Evolutionary conservation across 2,797 vertebrate species (phyloP).

Genomic region (Menidia menidia): DNA sequence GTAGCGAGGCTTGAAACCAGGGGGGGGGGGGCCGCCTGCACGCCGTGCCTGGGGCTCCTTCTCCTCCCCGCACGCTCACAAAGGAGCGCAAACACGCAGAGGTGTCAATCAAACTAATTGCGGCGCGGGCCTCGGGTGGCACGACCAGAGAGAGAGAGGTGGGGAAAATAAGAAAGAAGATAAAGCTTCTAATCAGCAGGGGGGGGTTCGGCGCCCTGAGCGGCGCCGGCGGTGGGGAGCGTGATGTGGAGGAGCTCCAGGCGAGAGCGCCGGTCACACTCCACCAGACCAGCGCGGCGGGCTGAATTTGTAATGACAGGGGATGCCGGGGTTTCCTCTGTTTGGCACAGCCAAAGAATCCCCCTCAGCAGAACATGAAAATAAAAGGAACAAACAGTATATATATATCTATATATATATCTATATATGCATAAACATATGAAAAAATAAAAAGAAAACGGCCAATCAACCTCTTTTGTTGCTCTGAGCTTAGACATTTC

Average conservation of each 20-base stretch:
- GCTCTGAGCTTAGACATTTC: slow-evolving; percentile 62
- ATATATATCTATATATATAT: slow-evolving; percentile 34
- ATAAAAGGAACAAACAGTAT: slow-evolving; percentile 53
- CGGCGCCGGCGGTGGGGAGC: slow-evolving; percentile 5
- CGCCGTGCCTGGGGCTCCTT: slow-evolving; percentile 51
- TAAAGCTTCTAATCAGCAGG: slow-evolving; percentile 60
- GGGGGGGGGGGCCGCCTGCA: slow-evolving; percentile 33
- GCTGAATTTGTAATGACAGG: slow-evolving; percentile 38
- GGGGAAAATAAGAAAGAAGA: slow-evolving; percentile 43
- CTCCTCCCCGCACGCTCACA: slow-evolving; percentile 16
- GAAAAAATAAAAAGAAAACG: slow-evolving; percentile 36
- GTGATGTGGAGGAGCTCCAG: slow-evolving; percentile 57
- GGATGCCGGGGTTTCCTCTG: slow-evolving; percentile 26
- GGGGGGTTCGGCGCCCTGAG: slow-evolving; percentile 22
- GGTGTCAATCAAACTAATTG: slow-evolving; percentile 64
- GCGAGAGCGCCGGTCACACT: slow-evolving; percentile 44
- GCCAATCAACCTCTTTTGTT: slow-evolving; percentile 46
- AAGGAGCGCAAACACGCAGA: slow-evolving; percentile 12
- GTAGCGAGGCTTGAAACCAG: not conserved
- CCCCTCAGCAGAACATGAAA: slow-evolving; percentile 73
- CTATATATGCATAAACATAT: slow-evolving; percentile 16
- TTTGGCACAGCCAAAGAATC: slow-evolving; percentile 11
- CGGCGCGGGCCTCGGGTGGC: slow-evolving; percentile 31
- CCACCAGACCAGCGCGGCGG: slow-evolving; percentile 35
- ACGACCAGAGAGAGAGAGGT: slow-evolving; percentile 24